A percentile compares a stretch with the other conserved stretches of the same genome.
phyloP scores from a whole-genome alignment of 2,888 invertebrate species.

The Folsomia candida region DNA sequence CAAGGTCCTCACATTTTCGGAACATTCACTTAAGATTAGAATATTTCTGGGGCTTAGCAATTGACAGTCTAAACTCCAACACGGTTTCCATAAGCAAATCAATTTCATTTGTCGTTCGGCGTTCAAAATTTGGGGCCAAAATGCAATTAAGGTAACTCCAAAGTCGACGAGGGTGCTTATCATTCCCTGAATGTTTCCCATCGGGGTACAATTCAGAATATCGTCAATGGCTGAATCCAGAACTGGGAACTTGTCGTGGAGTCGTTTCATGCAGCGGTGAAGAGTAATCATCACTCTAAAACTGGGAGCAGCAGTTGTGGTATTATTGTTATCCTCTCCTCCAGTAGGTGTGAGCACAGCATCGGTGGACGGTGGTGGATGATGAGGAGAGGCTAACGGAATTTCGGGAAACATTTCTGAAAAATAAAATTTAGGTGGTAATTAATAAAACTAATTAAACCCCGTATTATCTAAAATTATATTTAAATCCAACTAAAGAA shows the following conservation, averaged over 20 bases:
- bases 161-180: slow-evolving; percentile 31
- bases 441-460: slow-evolving; percentile 1
- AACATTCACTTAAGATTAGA: slow-evolving; percentile 33
- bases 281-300: slow-evolving; percentile 34
- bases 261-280: slow-evolving; percentile 26
- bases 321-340: background rate
- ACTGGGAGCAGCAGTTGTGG: slow-evolving; percentile 23
- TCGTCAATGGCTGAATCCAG: slow-evolving; percentile 21
- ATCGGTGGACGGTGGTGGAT: background rate
- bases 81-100: slow-evolving; percentile 31
- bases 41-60: slow-evolving; percentile 43
- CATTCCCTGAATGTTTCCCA: slow-evolving; percentile 18
- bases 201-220: slow-evolving; percentile 25
- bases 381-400: no score
- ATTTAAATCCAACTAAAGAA: no score
- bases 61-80: slow-evolving; percentile 25
- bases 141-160: slow-evolving; percentile 34
- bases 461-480: no score
- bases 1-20: slow-evolving; percentile 18
- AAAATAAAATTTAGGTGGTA: slow-evolving; percentile 6
- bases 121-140: slow-evolving; percentile 31
- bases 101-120: slow-evolving; percentile 20
- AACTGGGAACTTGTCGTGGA: slow-evolving; percentile 25
- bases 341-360: background rate
- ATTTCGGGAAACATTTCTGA: slow-evolving; percentile 42